Evolutionary conservation across 2,113 vertebrate species (phyloP).

Genomic region (Morone saxatilis): DNA sequence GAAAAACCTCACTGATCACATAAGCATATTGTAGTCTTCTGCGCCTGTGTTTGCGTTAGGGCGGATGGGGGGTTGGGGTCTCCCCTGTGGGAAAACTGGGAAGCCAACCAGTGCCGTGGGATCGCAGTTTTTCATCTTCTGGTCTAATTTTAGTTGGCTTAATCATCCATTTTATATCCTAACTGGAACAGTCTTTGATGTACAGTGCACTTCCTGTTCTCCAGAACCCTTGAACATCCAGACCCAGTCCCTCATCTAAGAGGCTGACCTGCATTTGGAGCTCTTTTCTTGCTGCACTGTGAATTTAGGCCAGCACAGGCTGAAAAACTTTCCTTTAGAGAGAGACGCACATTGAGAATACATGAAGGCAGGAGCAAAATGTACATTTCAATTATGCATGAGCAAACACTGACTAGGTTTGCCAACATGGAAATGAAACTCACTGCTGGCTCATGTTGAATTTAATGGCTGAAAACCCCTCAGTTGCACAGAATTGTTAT

Average conservation of each 20-base stretch:
- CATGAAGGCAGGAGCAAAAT: neutral
- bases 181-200: slow-evolving; percentile 61
- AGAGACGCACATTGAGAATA: slow-evolving; percentile 19
- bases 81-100: slow-evolving; percentile 36
- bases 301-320: slow-evolving; percentile 10
- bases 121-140: slow-evolving; percentile 37
- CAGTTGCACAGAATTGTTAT: neutral
- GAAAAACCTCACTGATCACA: neutral
- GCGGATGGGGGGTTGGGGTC: slow-evolving; percentile 55
- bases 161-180: slow-evolving; percentile 55
- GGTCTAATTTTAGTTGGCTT: slow-evolving; percentile 73
- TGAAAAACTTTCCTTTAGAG: slow-evolving; percentile 3
- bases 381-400: slow-evolving; percentile 11
- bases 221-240: slow-evolving; percentile 23
- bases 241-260: slow-evolving; percentile 21
- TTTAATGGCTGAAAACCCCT: neutral
- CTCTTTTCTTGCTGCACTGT: slow-evolving; percentile 10
- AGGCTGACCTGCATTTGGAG: slow-evolving; percentile 62
- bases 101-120: slow-evolving; percentile 31
- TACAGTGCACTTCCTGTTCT: slow-evolving; percentile 28
- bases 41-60: slow-evolving; percentile 46
- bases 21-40: slow-evolving; percentile 30
- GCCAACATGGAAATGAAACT: slow-evolving; percentile 26
- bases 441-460: neutral
- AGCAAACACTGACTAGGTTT: neutral